Evolutionary conservation across 1,140 invertebrate genomes (phyloP).

Genomic region (Bombus vancouverensis): DNA sequence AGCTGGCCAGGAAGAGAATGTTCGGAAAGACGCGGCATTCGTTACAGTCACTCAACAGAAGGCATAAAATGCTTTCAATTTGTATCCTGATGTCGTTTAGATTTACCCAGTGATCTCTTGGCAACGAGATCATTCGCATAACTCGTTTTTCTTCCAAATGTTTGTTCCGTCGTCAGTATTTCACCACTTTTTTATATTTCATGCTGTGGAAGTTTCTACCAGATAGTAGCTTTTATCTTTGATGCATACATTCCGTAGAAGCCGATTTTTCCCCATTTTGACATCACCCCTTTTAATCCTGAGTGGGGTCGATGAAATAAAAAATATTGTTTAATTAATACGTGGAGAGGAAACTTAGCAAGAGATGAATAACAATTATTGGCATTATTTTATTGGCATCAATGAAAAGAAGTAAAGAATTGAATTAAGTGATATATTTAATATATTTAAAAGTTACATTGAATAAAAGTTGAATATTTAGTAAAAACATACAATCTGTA

Average conservation of each 20-base stretch:
- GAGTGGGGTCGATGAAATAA: neutral
- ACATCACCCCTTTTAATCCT: neutral
- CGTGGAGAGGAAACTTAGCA: too few species aligned
- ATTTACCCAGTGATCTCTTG: constrained; percentile 25
- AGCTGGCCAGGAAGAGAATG: constrained; percentile 13
- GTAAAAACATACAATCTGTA: too few species aligned
- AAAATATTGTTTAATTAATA: neutral
- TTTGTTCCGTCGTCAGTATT: neutral
- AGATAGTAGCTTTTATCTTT: neutral
- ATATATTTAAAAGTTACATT: too few species aligned
- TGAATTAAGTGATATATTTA: too few species aligned
- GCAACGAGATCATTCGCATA: constrained; percentile 13
- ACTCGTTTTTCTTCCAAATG: neutral
- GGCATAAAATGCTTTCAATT: constrained; percentile 50
- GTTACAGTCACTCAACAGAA: constrained; percentile 45
- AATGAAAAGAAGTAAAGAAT: too few species aligned
- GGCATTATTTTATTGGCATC: too few species aligned
- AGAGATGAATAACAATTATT: too few species aligned
- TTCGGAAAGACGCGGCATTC: constrained; percentile 34
- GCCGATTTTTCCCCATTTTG: neutral
- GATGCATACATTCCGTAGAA: neutral
- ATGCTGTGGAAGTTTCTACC: neutral
- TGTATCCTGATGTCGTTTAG: constrained; percentile 39
- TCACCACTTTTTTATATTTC: neutral
- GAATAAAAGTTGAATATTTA: too few species aligned